Base-by-base conservation (phyloP, 2,797 vertebrate genomes). In the Sebastes vulpes region DNA sequence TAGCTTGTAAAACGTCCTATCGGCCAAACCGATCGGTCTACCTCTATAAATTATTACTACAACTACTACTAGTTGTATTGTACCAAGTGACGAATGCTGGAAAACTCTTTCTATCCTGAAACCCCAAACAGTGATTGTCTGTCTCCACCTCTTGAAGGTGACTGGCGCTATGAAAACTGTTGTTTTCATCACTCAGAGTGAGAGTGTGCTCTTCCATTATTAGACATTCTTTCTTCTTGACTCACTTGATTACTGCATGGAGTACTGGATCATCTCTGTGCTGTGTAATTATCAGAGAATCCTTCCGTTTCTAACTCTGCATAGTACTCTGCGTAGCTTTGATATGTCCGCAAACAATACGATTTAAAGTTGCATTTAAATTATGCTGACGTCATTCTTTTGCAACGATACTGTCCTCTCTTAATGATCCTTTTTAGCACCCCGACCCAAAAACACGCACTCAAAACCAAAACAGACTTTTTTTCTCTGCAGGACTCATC, bases 211-310 rank as follows among this genome's bases (percentile, higher is more conserved):
- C 5, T 82, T 77, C 69, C 68, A n/a, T 84, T 81, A 86, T 72
- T 74, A 71, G 29, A 76, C 84, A 90, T 89, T 83, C 81, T 79
- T 91, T 89, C 85, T 86, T 67, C 59, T 53, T 90, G 81, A 92
- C 75, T 92, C 86, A 92, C 65, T 71, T 84, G 75, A 89, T 90
- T 90, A 61, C 76, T 23, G 4, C 66, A 78, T 6, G 38, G 59
- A 79, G 72, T 77, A 32, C 46, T 50, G 74, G 59, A 81, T 73
- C 71, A 72, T 83, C 76, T 77, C 57, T n/a, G 26, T 12, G 16
- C 59, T 9, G 18, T 87, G 6, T 89, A 83, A 93, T 84, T 86
- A 89, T 63, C 52, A 7, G 1, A 21, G 35, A 71, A 28, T 72
- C 12, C 18, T 63, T 57, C 29, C 7, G 54, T 58, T 58, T 38